Conservation (phyloP, 1,140 invertebrate genomes). For the Choristoneura fumiferana region DNA sequence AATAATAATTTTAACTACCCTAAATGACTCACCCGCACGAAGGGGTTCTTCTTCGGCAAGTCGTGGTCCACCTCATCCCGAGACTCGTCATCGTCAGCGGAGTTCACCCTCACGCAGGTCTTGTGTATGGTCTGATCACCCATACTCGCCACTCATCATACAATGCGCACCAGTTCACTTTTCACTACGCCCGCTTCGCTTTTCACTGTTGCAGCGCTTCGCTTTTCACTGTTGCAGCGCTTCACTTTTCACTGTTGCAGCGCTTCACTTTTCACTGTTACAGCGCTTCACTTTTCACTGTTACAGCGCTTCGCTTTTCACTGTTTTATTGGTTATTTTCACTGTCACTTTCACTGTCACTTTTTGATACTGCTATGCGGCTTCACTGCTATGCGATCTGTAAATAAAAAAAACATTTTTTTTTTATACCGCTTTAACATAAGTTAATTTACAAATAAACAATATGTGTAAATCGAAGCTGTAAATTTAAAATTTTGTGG, state of each 20-base stretch:
- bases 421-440: no score
- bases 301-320: not conserved
- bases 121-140: slow-evolving; percentile 60
- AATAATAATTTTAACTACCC: no score
- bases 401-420: not conserved
- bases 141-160: slow-evolving; percentile 64
- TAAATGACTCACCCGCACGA: slow-evolving; percentile 56
- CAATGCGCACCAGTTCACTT: slow-evolving; percentile 30
- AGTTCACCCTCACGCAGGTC: slow-evolving; percentile 69
- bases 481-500: no score
- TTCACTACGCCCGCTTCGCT: slow-evolving; percentile 22
- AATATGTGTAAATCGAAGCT: no score
- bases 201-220: slow-evolving; percentile 11
- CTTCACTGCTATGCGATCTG: slow-evolving; percentile 1
- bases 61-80: slow-evolving; percentile 63
- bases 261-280: not conserved
- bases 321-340: not conserved
- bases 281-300: not conserved
- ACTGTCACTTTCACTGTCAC: not conserved
- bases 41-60: slow-evolving; percentile 70
- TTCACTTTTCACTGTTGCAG: not conserved
- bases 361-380: no score
- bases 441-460: no score
- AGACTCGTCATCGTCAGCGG: slow-evolving; percentile 61
- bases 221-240: slow-evolving; percentile 20